Percentiles rank a stretch among this genome's conserved stretches.
Conservation (phyloP, 2,888 invertebrate species). For the Koerneria pararmatus region DNA sequence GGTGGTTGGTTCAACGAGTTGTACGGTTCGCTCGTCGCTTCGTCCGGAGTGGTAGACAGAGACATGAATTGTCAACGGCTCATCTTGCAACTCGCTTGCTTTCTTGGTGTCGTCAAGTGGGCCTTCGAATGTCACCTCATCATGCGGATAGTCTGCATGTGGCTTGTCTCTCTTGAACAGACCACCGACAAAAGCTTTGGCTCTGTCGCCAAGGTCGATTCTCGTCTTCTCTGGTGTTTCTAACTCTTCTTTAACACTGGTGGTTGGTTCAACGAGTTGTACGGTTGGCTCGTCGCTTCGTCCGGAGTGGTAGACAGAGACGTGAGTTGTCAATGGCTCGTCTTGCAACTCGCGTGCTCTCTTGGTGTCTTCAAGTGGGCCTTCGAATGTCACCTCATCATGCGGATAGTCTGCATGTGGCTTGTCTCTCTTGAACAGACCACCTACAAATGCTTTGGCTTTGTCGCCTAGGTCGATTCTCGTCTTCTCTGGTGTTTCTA, state of each 20-base stretch:
- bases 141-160: neutral
- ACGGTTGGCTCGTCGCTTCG: neutral
- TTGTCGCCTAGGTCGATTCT: no score
- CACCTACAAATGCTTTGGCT: no score
- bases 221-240: no score
- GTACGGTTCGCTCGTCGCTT: no score
- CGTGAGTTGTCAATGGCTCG: neutral
- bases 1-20: no score
- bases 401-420: no score
- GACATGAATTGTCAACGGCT: neutral
- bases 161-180: no score
- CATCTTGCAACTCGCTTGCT: neutral
- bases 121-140: slow-evolving; percentile 1
- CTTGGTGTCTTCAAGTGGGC: neutral
- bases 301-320: slow-evolving; percentile 2
- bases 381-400: neutral
- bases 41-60: slow-evolving; percentile 5
- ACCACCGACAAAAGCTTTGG: no score
- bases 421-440: no score
- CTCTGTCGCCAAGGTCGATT: no score
- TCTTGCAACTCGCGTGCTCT: neutral
- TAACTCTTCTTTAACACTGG: no score
- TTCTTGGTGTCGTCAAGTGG: neutral
- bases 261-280: neutral
- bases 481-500: no score